Conservation (phyloP, 2,797 vertebrate genomes). For the Acrossocheilus fasciatus region DNA sequence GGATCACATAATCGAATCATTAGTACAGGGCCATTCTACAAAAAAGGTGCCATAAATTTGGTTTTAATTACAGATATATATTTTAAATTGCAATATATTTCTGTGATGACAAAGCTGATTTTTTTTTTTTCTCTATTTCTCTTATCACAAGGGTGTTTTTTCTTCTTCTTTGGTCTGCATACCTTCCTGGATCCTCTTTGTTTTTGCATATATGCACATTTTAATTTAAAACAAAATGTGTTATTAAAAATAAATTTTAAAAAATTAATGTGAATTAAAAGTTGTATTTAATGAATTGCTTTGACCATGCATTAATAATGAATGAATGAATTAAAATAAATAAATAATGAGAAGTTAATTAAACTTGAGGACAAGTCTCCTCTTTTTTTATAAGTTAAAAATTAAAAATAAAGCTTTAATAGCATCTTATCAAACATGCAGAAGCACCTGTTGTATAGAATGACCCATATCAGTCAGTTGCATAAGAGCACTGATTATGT, state of each 20-base stretch:
- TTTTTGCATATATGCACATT: not conserved
- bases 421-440: not conserved
- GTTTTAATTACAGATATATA: not conserved
- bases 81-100: not conserved
- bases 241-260: not conserved
- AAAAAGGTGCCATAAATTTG: not conserved
- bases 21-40: not conserved
- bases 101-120: not conserved
- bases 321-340: not conserved
- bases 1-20: not conserved
- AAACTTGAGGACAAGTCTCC: not conserved
- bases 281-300: not conserved
- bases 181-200: not conserved
- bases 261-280: not conserved
- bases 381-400: not conserved
- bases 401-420: not conserved
- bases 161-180: not conserved
- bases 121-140: too few relatives aligned
- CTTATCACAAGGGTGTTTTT: too few relatives aligned
- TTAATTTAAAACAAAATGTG: not conserved
- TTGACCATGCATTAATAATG: not conserved
- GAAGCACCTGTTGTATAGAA: not conserved
- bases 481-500: not conserved
- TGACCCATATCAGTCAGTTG: not conserved
- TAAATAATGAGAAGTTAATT: not conserved